Evolutionary conservation across 2,113 vertebrate genomes (phyloP), one percentile per base, ranked within the genome.

Genomic region (Aphyosemion australe): DNA sequence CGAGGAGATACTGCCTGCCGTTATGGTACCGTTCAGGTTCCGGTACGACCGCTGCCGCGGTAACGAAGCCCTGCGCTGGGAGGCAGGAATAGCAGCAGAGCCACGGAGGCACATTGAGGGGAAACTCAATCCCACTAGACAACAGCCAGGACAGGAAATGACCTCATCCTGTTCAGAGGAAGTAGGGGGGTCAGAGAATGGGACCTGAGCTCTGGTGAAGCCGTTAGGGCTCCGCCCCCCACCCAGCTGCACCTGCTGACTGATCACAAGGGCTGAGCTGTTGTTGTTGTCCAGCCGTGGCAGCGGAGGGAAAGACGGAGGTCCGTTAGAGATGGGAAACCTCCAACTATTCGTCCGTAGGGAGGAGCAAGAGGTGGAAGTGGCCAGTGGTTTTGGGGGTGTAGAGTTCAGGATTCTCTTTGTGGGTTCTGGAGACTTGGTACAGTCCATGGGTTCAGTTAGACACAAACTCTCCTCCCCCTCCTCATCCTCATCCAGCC

Each of bases 121-220:
- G 3, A 97, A 93, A 67, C 93, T 94, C 78, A 96, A 92, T 43
- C 94, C 92, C 10, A 92, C 84, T 2, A 96, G 86, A 72, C 96
- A 98, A 88, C 96, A 98, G 57, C 93, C 88, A 0, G 95, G 94
- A 66, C 97, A 98, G 39, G 94, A 91, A 69, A 96, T 85, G 2
- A 94, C 93, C 31, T 97, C 95, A 0, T 97, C 95, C 14, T 93
- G 93, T 83, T 97, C 97, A 42, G 90, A 70, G 9, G 80, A 61
- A 0, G 72, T 46, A 0, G 85, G 14, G 0, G 88, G 91, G 0
- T 91, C 66, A 6, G 66, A 69, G 1, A 84, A 80, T 20, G 80
- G 85, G 49, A 90, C 73, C 54, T 72, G 81, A 14, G 75, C 58
- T 34, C 31, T 61, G 0, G 48, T 67, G 64, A 86, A 88, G 20